These are phyloP conservation scores for Craseonycteris thonglongyai DNA, from an alignment of 2,113 vertebrate genomes.

Conservation along the genomic window DNA sequence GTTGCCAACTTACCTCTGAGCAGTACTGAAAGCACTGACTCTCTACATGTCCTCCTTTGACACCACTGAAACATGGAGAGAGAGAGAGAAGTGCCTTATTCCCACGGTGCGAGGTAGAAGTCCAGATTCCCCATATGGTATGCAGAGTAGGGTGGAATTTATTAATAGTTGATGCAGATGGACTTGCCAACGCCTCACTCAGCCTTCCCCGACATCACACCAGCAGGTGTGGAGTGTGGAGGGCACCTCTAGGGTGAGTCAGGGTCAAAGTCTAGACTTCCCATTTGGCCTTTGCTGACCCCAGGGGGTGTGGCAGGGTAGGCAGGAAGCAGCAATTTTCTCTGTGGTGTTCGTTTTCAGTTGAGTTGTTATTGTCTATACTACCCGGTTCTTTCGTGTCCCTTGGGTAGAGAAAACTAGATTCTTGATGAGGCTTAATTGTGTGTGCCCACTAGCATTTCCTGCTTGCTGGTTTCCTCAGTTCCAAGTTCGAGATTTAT, in stretches of 20 bases:
- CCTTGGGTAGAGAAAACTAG: neutral
- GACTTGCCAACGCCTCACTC: neutral
- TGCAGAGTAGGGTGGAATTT: neutral
- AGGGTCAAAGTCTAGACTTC: neutral
- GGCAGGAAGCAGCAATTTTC: neutral
- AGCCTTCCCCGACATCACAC: neutral
- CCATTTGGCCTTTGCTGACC: neutral
- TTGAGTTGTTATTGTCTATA: neutral
- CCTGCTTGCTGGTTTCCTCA: neutral
- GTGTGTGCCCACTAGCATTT: neutral
- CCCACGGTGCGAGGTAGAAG: fast-evolving
- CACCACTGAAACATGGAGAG: neutral
- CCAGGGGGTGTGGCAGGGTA: fast-evolving
- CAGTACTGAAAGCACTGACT: neutral
- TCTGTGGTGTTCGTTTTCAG: neutral
- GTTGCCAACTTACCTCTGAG: neutral
- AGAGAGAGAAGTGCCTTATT: neutral
- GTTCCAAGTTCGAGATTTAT: neutral
- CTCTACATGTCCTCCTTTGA: neutral
- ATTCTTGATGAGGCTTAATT: neutral
- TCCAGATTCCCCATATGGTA: too few species aligned
- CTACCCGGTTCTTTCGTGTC: neutral
- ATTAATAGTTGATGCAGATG: neutral
- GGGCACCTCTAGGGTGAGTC: fast-evolving
- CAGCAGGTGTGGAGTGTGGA: neutral